Evolutionary conservation across 92 coral and sea anemone species (phyloP), one percentile per base, ranked within the genome.

Genomic region (Desmophyllum pertusum): DNA sequence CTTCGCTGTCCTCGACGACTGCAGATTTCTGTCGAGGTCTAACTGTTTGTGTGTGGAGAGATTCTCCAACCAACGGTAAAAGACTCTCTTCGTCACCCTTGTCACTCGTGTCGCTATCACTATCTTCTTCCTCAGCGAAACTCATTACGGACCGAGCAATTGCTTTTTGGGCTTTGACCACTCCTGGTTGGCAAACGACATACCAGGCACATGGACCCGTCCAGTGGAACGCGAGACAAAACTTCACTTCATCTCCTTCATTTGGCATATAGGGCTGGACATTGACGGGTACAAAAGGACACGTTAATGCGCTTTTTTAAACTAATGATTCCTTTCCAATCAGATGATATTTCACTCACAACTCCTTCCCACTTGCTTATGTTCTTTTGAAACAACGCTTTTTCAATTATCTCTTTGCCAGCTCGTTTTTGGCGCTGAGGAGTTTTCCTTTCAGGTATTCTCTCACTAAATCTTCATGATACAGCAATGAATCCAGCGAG

Each of bases 181-280:
- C 67, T 42, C 88, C 91, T 15, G 86, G 85, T 33, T 15, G 53
- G 55, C 89, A 90, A 42, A 79, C 76, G 6, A 93, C 97, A 25
- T 68, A 61, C 94, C 94, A 93, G 39, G 97, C 97, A 69, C 51
- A 52, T n/a, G 92, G 97, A 64, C 97, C 97, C 31, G 81, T 84
- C 83, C 94, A 78, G 83, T 93, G 90, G 76, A 93, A 93, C 19
- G 93, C 91, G 31, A 93, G 86, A 55, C 92, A 91, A 65, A 93
- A 93, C 52, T 43, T 33, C 5, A 93, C 97, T 43, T 65, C 78
- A 36, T 88, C 97, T 35, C 97, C 97, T 27, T 88, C 65, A 36
- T 86, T 71, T 31, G 97, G 97, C 89, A 88, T 91, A 19, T 67
- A 65, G 45, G 92, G 94, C 38, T 55, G 76, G 11, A 93, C 94